A percentile compares a stretch with the other conserved stretches of the same genome.
phyloP scores from a whole-genome alignment of 2,888 invertebrate species.

The Mythimna pallens region DNA sequence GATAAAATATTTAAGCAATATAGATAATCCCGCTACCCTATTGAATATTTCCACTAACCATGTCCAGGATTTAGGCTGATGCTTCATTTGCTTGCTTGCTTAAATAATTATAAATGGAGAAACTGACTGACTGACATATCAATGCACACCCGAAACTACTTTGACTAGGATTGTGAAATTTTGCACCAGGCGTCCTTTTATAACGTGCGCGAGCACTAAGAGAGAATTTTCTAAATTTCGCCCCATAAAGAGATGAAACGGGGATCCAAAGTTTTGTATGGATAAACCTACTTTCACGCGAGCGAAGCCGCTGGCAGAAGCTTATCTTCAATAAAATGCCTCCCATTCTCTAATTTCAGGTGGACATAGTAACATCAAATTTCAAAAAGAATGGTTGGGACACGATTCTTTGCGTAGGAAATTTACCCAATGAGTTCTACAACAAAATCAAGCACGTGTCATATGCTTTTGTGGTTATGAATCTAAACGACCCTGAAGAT shows the following conservation, averaged over 20 bases:
- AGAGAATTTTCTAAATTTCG: no score
- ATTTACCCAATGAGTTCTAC: conserved; percentile 76
- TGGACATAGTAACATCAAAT: conserved; percentile 72
- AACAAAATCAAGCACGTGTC: conserved; percentile 66
- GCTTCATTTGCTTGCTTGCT: neutral
- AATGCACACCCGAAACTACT: no score
- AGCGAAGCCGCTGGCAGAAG: no score
- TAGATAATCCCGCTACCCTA: no score
- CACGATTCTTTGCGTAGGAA: conserved; percentile 77
- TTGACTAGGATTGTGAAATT: no score
- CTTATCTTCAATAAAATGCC: neutral
- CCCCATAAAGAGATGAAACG: no score
- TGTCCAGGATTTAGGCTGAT: neutral
- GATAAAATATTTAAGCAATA: neutral
- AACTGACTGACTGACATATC: no score
- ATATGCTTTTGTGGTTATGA: conserved; percentile 71
- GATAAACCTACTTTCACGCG: no score
- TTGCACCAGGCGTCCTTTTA: no score
- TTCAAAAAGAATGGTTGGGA: conserved; percentile 79
- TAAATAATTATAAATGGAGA: no score
- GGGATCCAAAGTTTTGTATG: no score
- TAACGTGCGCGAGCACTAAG: no score
- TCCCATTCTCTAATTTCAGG: conserved; percentile 69
- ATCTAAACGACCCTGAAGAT: conserved; percentile 68
- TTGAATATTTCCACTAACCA: neutral